These are phyloP conservation scores for Hestina assimilis DNA, from an alignment of 1,140 invertebrate species.

Conservation along the genomic window DNA sequence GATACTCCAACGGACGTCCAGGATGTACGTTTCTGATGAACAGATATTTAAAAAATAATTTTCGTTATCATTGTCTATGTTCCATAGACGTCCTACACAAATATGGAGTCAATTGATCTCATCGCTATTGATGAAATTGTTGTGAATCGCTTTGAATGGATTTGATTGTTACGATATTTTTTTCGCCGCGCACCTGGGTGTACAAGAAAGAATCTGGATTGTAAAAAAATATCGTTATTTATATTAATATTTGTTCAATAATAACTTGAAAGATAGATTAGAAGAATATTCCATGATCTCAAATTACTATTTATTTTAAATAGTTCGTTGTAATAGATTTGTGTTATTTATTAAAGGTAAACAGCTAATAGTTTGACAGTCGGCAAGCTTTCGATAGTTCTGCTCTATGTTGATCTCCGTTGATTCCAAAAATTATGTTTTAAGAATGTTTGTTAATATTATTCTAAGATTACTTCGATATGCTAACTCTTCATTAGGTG, in stretches of 20 bases:
- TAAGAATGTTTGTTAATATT: slow-evolving; percentile 35
- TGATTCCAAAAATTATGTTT: slow-evolving; percentile 53
- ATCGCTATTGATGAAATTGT: slow-evolving; percentile 39
- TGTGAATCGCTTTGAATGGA: slow-evolving; percentile 30
- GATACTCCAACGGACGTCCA: slow-evolving; percentile 74
- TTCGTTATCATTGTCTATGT: slow-evolving; percentile 12
- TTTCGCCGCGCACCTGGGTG: slow-evolving; percentile 58
- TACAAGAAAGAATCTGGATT: slow-evolving; percentile 28
- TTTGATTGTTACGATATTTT: slow-evolving; percentile 38
- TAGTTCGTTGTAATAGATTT: slow-evolving; percentile 53
- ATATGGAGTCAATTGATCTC: slow-evolving; percentile 46
- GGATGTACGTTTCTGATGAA: slow-evolving; percentile 63
- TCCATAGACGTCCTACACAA: slow-evolving; percentile 21
- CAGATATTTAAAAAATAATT: not conserved
- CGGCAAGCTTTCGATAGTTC: slow-evolving; percentile 16
- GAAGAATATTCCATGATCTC: slow-evolving; percentile 68
- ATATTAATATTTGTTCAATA: slow-evolving; percentile 26
- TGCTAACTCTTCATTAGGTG: not conserved
- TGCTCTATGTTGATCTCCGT: slow-evolving; percentile 53
- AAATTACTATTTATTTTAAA: slow-evolving; percentile 72
- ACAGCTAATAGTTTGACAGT: slow-evolving; percentile 22
- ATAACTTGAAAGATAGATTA: slow-evolving; percentile 25
- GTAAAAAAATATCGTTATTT: slow-evolving; percentile 23
- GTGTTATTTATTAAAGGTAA: slow-evolving; percentile 59
- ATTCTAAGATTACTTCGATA: slow-evolving; percentile 6